Percentiles rank a stretch among this genome's conserved stretches.
Evolutionary conservation across 2,888 invertebrate species (phyloP).

Genomic region (Lordiphosa andalusiaca): DNA sequence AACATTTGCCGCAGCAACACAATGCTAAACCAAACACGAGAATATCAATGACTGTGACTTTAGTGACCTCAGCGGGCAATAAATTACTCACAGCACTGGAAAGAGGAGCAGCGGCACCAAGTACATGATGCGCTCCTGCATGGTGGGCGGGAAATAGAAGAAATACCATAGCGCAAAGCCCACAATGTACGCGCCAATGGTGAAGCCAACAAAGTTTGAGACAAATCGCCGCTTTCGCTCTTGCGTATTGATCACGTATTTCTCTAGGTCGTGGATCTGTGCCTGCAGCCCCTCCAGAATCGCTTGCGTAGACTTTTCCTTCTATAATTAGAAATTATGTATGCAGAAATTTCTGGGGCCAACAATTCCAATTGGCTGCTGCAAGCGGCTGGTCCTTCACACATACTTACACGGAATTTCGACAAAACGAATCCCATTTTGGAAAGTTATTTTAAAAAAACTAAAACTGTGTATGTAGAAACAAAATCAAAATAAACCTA

Average conservation of each 20-base stretch:
- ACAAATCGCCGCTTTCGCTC: constrained; percentile 90
- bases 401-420: constrained; percentile 85
- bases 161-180: constrained; percentile 89
- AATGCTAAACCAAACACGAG: constrained; percentile 82
- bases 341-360: constrained; percentile 32
- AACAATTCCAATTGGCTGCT: constrained; percentile 4
- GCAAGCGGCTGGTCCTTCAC: neutral
- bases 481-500: constrained; percentile 7
- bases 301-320: constrained; percentile 81
- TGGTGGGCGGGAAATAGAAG: constrained; percentile 88
- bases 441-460: constrained; percentile 17
- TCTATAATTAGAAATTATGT: constrained; percentile 78
- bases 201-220: constrained; percentile 87
- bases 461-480: neutral
- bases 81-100: constrained; percentile 89
- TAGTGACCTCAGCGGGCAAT: constrained; percentile 31
- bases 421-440: constrained; percentile 85
- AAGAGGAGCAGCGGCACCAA: constrained; percentile 89
- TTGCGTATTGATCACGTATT: constrained; percentile 89
- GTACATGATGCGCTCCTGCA: constrained; percentile 87
- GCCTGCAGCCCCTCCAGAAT: constrained; percentile 87
- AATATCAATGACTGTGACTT: constrained; percentile 9
- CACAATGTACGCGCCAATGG: constrained; percentile 86
- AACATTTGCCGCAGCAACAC: constrained; percentile 88
- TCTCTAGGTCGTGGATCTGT: constrained; percentile 90